Base-by-base conservation (phyloP, 2,888 invertebrate genomes). In the Drosophila anomelani region DNA sequence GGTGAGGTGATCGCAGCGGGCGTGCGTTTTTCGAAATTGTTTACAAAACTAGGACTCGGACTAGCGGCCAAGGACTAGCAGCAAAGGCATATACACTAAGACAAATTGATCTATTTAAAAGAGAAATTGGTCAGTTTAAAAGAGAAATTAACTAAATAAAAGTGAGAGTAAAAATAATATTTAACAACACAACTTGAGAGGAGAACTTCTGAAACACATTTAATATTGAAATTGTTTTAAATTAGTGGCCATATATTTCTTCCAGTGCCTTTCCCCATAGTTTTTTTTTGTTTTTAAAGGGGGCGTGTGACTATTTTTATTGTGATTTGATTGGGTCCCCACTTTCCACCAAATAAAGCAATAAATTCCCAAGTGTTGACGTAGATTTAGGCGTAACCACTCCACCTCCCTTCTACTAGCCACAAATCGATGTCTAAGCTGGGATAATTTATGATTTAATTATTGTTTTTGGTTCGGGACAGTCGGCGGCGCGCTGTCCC, bases 251-350 rank as follows among this genome's bases (percentile, higher is more conserved):
- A 58, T 6, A 10, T 15, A n/a, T 60, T 54, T 62, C 12, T 56
- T 20, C 12, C 36, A 32, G 46, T 46, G 44, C 12, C 13, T 7
- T n/a, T n/a, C 39, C 39, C 1, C 13, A 26, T 5, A 3, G 23
- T 13, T 1, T 17, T 62, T 55, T 53, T 26, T 26, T 5, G 26
- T 26, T 26, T 26, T 26, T 26, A 26, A 53, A 53, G 74, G 67
- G 78, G 82, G 84, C 82, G 84, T 84, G 87, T 75, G 80, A 77
- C 63, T 81, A 77, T 81, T 87, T 86, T 84, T 84, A 84, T 84
- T 80, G 66, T 79, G 80, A 77, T 81, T 81, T 64, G 84, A 83
- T 78, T 15, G 62, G 62, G 67, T 47, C 44, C 15, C 17, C 17
- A 66, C 73, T 66, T 57, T 75, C 41, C 41, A 59, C 80, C 87